These are phyloP conservation scores for Ochropacha duplaris DNA, from an alignment of 2,888 invertebrate species.

Conservation along the genomic window DNA sequence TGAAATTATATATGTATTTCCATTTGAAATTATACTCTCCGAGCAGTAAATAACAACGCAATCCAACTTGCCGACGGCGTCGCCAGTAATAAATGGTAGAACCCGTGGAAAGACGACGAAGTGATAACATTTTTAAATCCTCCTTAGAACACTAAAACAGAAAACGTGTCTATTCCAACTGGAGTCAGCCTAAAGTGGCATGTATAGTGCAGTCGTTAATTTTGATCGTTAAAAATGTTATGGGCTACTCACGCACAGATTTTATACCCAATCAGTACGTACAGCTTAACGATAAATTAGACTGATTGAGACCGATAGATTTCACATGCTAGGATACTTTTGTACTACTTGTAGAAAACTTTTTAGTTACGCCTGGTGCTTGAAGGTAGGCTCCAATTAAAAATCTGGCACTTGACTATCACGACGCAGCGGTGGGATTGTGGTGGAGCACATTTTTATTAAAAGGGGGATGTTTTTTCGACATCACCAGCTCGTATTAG, in stretches of 20 bases:
- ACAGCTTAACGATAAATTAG: neutral
- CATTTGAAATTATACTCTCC: neutral
- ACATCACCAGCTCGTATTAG: too few species aligned
- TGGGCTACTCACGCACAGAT: conserved; percentile 7
- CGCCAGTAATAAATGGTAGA: neutral
- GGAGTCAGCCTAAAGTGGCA: conserved; percentile 19
- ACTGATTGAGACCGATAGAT: too few species aligned
- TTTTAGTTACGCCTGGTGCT: too few species aligned
- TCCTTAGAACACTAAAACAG: neutral
- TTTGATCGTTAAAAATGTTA: conserved; percentile 30
- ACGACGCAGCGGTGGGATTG: too few species aligned
- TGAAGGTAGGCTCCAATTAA: too few species aligned
- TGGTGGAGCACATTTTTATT: too few species aligned
- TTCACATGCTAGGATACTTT: too few species aligned
- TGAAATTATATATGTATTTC: neutral
- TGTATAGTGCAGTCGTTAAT: conserved; percentile 28
- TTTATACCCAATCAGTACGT: neutral
- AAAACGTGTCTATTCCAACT: neutral
- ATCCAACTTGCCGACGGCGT: neutral
- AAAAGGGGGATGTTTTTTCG: too few species aligned
- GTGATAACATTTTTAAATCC: neutral
- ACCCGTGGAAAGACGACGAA: neutral
- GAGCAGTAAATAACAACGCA: neutral
- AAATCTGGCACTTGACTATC: too few species aligned
- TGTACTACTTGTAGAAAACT: too few species aligned